These are phyloP conservation scores for Heterotilapia buettikoferi DNA, from an alignment of 2,113 vertebrate genomes.

Conservation along the genomic window DNA sequence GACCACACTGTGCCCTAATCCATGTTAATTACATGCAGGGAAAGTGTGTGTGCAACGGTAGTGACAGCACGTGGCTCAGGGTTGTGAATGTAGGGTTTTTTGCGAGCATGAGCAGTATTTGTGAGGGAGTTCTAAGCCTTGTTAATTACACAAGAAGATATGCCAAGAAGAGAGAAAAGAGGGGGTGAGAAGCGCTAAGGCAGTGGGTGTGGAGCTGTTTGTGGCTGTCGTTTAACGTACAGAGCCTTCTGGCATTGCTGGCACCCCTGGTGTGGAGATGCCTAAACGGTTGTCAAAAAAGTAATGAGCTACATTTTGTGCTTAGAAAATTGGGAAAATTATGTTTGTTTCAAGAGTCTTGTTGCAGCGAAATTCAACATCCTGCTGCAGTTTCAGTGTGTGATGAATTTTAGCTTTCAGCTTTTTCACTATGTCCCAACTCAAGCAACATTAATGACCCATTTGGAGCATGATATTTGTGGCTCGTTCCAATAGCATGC, in stretches of 20 bases:
- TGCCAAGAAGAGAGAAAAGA: conserved; percentile 35
- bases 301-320: conserved; percentile 1
- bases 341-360: neutral
- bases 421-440: neutral
- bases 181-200: conserved; percentile 30
- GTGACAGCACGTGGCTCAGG: conserved; percentile 18
- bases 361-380: neutral
- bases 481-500: neutral
- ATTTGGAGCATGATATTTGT: neutral
- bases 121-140: conserved; percentile 56
- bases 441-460: conserved; percentile 4
- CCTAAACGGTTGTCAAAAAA: conserved; percentile 17
- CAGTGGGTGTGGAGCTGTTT: conserved; percentile 39
- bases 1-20: conserved; percentile 34
- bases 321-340: neutral
- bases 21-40: conserved; percentile 56
- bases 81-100: neutral
- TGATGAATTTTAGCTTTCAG: neutral
- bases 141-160: conserved; percentile 58
- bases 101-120: conserved; percentile 35
- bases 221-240: conserved; percentile 20
- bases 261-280: neutral
- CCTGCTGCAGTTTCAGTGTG: neutral
- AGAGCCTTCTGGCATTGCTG: conserved; percentile 22
- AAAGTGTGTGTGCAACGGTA: conserved; percentile 8